These are phyloP conservation scores for Alectura lathami DNA, from an alignment of 2,113 vertebrate genomes.

Conservation along the genomic window DNA sequence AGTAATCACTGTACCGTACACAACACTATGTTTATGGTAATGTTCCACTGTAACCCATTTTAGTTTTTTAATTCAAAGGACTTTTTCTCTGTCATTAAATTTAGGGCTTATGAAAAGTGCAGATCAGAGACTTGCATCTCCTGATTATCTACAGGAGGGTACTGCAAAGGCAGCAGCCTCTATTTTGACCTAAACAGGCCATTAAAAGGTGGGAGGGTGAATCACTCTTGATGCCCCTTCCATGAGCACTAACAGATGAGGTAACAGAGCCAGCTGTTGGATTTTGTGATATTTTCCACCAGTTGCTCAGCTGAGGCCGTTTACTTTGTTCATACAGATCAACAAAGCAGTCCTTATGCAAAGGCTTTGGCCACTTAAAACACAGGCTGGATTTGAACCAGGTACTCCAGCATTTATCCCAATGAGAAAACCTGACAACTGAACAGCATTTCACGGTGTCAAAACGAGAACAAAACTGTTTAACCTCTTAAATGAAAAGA, in stretches of 20 bases:
- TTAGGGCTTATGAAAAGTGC: background rate
- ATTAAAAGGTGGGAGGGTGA: background rate
- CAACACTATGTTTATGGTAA: constrained; percentile 16
- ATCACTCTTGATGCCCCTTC: background rate
- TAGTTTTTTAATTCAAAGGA: constrained; percentile 42
- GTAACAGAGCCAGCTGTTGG: background rate
- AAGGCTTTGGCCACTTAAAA: background rate
- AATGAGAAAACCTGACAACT: background rate
- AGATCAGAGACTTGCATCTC: background rate
- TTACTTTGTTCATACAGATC: background rate
- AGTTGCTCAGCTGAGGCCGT: background rate
- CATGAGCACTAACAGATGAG: background rate
- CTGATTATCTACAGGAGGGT: background rate
- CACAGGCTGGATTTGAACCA: background rate
- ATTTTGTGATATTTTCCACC: background rate
- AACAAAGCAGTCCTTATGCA: background rate
- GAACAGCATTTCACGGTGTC: background rate
- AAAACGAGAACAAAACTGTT: background rate
- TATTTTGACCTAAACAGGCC: background rate
- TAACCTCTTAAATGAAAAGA: background rate
- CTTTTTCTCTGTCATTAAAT: constrained; percentile 42
- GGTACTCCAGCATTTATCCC: background rate
- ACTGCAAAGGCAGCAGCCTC: background rate
- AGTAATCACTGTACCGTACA: constrained; percentile 1
- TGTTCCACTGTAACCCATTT: constrained; percentile 8